phyloP scores from a whole-genome alignment of 1,140 invertebrate genomes.

The Drosophila littoralis region DNA sequence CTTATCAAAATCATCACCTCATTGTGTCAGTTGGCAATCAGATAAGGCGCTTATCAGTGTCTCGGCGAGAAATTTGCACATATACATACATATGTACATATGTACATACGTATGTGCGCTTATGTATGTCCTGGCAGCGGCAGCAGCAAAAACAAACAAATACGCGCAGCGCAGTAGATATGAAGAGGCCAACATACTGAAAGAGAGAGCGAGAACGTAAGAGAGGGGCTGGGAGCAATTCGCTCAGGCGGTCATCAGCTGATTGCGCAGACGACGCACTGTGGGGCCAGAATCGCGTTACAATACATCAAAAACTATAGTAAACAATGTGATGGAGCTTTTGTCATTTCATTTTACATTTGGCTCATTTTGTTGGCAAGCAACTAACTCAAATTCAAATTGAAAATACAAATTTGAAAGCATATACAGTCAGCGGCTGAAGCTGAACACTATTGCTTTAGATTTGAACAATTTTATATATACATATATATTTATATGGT shows the following conservation, averaged over 20 bases:
- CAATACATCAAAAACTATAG: neutral
- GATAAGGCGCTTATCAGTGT: slow-evolving; percentile 57
- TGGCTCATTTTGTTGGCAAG: too few relatives aligned
- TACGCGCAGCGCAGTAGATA: slow-evolving; percentile 1
- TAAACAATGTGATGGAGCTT: too few relatives aligned
- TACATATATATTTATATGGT: too few relatives aligned
- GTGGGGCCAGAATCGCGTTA: neutral
- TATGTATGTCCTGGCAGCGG: neutral
- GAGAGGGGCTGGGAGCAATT: neutral
- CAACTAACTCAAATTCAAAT: too few relatives aligned
- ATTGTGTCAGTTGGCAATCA: slow-evolving; percentile 62
- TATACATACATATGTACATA: neutral
- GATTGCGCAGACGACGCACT: slow-evolving; percentile 1
- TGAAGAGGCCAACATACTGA: neutral
- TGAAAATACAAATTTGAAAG: too few relatives aligned
- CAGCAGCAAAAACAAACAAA: neutral
- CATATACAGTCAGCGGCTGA: too few relatives aligned
- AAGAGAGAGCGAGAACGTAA: slow-evolving; percentile 4
- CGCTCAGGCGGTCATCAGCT: neutral
- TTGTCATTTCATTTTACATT: too few relatives aligned
- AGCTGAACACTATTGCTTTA: too few relatives aligned
- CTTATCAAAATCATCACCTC: slow-evolving; percentile 50
- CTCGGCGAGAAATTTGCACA: slow-evolving; percentile 10
- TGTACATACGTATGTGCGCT: neutral
- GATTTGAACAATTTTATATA: too few relatives aligned